Conservation (phyloP, 2,888 invertebrate species). For the Tinea semifulvella region DNA sequence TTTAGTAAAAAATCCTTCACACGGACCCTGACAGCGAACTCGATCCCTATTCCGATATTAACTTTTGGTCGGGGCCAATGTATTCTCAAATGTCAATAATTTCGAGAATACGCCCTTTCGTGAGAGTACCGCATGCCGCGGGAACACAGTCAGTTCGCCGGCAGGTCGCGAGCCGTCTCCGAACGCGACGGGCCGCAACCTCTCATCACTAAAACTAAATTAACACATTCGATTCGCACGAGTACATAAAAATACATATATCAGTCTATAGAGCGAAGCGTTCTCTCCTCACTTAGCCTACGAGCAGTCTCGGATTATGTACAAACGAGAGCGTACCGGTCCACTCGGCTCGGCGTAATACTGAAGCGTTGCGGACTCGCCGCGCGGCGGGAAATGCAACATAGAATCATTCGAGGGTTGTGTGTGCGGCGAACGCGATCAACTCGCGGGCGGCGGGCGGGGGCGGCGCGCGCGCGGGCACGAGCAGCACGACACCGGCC, state of each 20-base stretch:
- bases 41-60: neutral
- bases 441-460: constrained; percentile 30
- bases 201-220: constrained; percentile 32
- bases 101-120: constrained; percentile 1
- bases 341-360: constrained; percentile 15
- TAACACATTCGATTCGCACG: constrained; percentile 53
- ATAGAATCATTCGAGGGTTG: constrained; percentile 15
- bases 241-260: constrained; percentile 47
- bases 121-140: constrained; percentile 1
- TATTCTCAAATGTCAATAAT: neutral
- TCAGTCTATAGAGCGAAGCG: constrained; percentile 58
- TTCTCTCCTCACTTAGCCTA: constrained; percentile 53
- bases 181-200: constrained; percentile 11
- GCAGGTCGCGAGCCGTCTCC: neutral
- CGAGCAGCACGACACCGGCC: constrained; percentile 63
- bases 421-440: constrained; percentile 27
- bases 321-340: constrained; percentile 11
- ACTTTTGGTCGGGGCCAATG: neutral
- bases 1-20: constrained; percentile 6
- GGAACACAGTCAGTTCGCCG: neutral
- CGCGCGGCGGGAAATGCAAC: constrained; percentile 19
- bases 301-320: constrained; percentile 42
- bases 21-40: neutral
- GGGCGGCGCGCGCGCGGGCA: constrained; percentile 66
- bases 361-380: constrained; percentile 15